Evolutionary conservation across 2,113 vertebrate species (phyloP), one percentile per base, ranked within the genome.

Genomic region (Varanus salvator): DNA sequence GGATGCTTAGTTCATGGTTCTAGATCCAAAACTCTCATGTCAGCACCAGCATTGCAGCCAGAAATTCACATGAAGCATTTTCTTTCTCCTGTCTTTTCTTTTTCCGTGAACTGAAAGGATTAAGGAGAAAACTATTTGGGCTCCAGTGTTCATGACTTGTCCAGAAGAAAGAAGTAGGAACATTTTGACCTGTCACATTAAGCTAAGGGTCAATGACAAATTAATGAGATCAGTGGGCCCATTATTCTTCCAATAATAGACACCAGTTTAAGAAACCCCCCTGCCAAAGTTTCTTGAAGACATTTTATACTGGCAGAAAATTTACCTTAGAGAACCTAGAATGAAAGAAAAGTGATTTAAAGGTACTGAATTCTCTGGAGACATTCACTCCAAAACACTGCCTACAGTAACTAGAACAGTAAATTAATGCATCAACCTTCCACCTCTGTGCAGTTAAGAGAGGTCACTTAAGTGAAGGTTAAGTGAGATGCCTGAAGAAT

Each of bases 241-340:
- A 94, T 96, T 96, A 94, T 94, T 97, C 94, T 97, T 96, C 81
- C 87, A 74, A 88, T 92, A 90, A 94, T n/a, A 85, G 95, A 95
- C 50, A 95, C 21, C 57, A 87, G 9, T 80, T 87, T 85, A 90
- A 92, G 92, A 87, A 90, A 91, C 66, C 52, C 71, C 83, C 90
- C 91, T 96, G 91, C 93, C 91, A 1, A 0, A 87, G 91, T 93
- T 83, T 94, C 93, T 85, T 86, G 57, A 93, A 94, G 95, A 92
- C 89, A 87, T 92, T 95, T 96, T 87, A 57, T 89, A 89, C 27
- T 80, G 92, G 94, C 92, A 95, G 93, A 85, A 95, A 92, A 93
- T 92, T 91, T 86, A 85, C 93, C 64, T 88, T 91, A 93, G 6
- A 93, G 93, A 96, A 91, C 82, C 72, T 86, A 80, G 57, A 92